These are phyloP conservation scores for Pyrocephalus nanus DNA, from an alignment of 2,797 vertebrate species.

Conservation along the genomic window DNA sequence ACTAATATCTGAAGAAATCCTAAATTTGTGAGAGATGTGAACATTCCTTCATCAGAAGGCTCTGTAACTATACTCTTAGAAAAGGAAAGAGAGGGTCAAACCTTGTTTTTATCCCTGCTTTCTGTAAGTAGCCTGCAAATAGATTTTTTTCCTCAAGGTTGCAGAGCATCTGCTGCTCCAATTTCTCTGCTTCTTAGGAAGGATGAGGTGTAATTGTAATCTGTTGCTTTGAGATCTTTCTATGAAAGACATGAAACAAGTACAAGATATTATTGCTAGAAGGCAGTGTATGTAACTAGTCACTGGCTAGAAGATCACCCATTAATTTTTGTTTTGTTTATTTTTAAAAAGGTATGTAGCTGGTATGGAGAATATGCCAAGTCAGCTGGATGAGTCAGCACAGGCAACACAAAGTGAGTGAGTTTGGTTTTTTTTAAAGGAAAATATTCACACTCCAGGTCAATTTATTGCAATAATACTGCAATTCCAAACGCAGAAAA, in stretches of 20 bases:
- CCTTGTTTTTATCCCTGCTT: neutral
- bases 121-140: slow-evolving; percentile 10
- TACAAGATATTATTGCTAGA: neutral
- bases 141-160: neutral
- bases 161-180: neutral
- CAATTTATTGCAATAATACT: neutral
- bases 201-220: neutral
- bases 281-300: neutral
- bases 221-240: neutral
- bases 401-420: slow-evolving; percentile 24
- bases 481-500: neutral
- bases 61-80: neutral
- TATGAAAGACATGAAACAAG: neutral
- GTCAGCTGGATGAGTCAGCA: slow-evolving; percentile 16
- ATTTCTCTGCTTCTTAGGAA: slow-evolving; percentile 13
- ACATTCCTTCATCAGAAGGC: neutral
- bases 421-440: neutral
- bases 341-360: slow-evolving; percentile 6
- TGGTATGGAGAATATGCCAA: neutral
- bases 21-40: slow-evolving; percentile 37
- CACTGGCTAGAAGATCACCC: neutral
- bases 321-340: slow-evolving; percentile 45
- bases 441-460: neutral
- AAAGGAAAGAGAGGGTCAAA: slow-evolving; percentile 8
- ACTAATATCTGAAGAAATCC: slow-evolving; percentile 29